Evolutionary conservation across 2,113 vertebrate species (phyloP).

Genomic region (Varanus salvator): DNA sequence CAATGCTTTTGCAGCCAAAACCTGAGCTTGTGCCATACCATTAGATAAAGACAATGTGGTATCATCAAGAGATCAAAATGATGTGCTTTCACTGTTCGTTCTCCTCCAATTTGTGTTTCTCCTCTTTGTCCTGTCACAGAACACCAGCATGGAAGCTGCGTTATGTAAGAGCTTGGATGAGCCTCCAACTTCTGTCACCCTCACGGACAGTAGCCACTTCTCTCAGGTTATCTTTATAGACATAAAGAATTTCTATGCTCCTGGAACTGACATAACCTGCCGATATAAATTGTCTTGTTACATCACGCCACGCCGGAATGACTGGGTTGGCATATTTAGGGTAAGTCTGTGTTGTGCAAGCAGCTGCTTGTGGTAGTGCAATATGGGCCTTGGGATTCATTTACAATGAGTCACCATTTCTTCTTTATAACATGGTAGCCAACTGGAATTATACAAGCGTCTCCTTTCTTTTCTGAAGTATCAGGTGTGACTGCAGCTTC

Average conservation of each 20-base stretch:
- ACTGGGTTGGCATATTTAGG: slow-evolving; percentile 82
- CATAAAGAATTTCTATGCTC: slow-evolving; percentile 71
- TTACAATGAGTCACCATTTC: background rate
- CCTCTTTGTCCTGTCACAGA: slow-evolving; percentile 39
- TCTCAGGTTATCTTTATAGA: slow-evolving; percentile 75
- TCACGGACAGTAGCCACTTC: slow-evolving; percentile 66
- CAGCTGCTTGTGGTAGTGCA: no score
- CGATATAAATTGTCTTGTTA: slow-evolving; percentile 61
- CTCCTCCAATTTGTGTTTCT: background rate
- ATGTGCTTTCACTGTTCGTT: background rate
- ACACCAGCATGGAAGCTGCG: slow-evolving; percentile 60
- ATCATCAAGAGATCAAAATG: background rate
- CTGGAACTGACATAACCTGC: slow-evolving; percentile 70
- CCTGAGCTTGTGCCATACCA: background rate
- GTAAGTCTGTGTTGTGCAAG: slow-evolving; percentile 51
- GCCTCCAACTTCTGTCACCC: slow-evolving; percentile 60
- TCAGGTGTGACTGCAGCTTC: background rate
- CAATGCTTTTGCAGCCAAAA: background rate
- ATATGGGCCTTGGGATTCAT: background rate
- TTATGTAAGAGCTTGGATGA: slow-evolving; percentile 20
- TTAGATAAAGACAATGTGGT: background rate
- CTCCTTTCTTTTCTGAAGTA: background rate
- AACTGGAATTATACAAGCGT: background rate
- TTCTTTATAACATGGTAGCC: background rate
- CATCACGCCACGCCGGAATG: slow-evolving; percentile 66